phyloP scores from a whole-genome alignment of 2,113 vertebrate species.

The Eretmochelys imbricata region DNA sequence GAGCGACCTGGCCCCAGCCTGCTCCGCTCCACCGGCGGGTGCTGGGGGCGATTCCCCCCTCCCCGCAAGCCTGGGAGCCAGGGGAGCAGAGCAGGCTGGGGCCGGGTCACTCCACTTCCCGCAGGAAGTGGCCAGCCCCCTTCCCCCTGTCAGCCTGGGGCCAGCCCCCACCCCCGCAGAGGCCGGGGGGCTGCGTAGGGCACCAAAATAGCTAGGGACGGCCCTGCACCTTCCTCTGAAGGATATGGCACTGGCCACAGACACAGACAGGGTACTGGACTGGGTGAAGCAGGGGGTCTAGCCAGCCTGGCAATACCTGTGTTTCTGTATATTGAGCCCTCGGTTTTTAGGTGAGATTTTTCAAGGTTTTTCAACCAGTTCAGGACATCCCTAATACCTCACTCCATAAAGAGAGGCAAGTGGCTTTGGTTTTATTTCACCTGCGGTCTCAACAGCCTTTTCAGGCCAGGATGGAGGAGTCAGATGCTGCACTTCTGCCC shows the following conservation, averaged over 20 bases:
- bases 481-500: background rate
- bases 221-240: background rate
- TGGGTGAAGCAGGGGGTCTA: background rate
- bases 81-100: too few relatives aligned
- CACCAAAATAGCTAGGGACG: too few relatives aligned
- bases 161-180: too few relatives aligned
- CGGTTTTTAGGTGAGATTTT: background rate
- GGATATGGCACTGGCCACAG: background rate
- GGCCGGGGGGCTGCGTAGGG: too few relatives aligned
- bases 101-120: too few relatives aligned
- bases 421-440: accelerated
- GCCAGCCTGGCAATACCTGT: accelerated
- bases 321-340: background rate
- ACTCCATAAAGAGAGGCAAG: background rate
- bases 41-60: too few relatives aligned
- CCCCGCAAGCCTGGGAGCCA: too few relatives aligned
- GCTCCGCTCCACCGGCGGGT: too few relatives aligned
- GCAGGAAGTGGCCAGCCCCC: too few relatives aligned
- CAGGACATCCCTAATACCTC: background rate
- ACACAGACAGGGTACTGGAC: background rate
- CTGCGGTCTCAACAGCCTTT: background rate
- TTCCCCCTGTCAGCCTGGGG: too few relatives aligned
- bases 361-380: background rate
- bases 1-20: too few relatives aligned
- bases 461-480: background rate